These are phyloP conservation scores for Protonemura montana DNA, from an alignment of 2,888 invertebrate genomes.

Conservation along the genomic window DNA sequence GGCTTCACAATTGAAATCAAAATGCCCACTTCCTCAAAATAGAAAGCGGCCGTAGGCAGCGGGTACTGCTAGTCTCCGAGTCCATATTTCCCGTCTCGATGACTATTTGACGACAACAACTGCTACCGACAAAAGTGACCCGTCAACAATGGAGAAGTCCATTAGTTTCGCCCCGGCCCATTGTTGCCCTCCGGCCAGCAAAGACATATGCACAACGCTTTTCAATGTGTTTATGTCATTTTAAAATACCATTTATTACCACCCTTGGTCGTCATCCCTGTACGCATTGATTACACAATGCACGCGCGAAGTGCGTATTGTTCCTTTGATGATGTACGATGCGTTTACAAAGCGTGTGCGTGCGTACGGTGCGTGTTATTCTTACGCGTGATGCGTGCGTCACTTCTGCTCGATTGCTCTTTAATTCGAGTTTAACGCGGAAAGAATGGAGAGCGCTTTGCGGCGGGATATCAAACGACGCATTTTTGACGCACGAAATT, in stretches of 20 bases:
- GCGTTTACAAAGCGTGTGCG: slow-evolving; percentile 14
- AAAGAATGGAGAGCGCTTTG: neutral
- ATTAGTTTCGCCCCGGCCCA: slow-evolving; percentile 35
- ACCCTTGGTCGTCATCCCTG: slow-evolving; percentile 22
- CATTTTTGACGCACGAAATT: neutral
- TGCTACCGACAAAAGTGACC: neutral
- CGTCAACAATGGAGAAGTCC: slow-evolving; percentile 27
- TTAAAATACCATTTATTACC: slow-evolving; percentile 38
- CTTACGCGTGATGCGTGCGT: neutral
- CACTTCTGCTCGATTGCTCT: slow-evolving; percentile 20
- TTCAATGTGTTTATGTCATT: slow-evolving; percentile 35
- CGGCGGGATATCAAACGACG: slow-evolving; percentile 14
- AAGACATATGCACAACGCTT: neutral
- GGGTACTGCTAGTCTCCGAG: too few species aligned
- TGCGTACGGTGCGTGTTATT: neutral
- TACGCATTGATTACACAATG: neutral
- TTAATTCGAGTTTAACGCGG: neutral
- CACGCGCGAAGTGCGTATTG: neutral
- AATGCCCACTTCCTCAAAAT: too few species aligned
- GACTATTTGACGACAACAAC: slow-evolving; percentile 32
- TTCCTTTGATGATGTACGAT: slow-evolving; percentile 24
- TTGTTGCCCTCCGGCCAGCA: neutral
- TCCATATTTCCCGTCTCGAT: slow-evolving; percentile 31
- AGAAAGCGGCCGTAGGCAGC: too few species aligned
- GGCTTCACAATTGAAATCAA: too few species aligned